phyloP scores from a whole-genome alignment of 2,113 vertebrate genomes.

The Lophura nycthemera region DNA sequence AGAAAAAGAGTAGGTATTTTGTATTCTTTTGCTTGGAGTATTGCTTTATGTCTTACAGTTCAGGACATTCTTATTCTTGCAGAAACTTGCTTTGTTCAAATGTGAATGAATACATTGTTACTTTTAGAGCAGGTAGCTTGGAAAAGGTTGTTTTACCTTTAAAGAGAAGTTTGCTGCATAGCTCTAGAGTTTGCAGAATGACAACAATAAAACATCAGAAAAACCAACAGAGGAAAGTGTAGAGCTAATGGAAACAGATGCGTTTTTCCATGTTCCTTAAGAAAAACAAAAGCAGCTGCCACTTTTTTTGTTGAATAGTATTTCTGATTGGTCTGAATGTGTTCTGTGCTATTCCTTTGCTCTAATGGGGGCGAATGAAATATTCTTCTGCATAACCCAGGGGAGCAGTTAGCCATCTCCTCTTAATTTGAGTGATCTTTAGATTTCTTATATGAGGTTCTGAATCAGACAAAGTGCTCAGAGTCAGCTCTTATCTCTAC shows the following conservation, averaged over 20 bases:
- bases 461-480: slow-evolving; percentile 70
- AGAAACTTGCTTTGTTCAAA: background rate
- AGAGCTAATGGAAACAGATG: background rate
- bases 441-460: slow-evolving; percentile 62
- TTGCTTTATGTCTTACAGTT: background rate
- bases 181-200: background rate
- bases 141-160: too few species aligned
- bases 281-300: slow-evolving; percentile 26
- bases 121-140: too few species aligned
- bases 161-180: too few species aligned
- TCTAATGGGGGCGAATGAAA: slow-evolving; percentile 70
- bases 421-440: slow-evolving; percentile 77
- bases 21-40: background rate
- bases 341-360: slow-evolving; percentile 16
- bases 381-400: slow-evolving; percentile 41
- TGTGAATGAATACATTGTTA: background rate
- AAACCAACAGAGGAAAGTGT: background rate
- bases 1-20: background rate
- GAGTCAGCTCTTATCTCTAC: slow-evolving; percentile 65
- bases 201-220: background rate
- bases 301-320: background rate
- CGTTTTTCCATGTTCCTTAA: background rate
- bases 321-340: slow-evolving; percentile 8
- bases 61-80: background rate
- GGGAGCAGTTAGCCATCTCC: slow-evolving; percentile 70